Evolutionary conservation across 2,797 vertebrate species (phyloP).

Genomic region (Phoebastria nigripes): DNA sequence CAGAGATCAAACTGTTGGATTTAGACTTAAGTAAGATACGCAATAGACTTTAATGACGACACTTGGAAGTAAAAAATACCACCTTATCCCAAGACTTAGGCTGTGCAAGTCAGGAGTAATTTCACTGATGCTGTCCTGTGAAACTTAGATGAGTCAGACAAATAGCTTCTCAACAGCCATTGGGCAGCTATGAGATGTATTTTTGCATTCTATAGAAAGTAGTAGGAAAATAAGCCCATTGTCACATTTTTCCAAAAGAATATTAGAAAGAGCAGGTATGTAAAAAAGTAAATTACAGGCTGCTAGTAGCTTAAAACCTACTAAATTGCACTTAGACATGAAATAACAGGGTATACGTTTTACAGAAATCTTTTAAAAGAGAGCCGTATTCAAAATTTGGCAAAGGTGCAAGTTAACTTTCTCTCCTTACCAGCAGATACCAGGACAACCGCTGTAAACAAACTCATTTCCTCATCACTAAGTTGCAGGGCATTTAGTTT

Average conservation of each 20-base stretch:
- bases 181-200: not conserved
- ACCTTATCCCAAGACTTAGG: slow-evolving; percentile 3
- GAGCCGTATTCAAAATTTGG: not conserved
- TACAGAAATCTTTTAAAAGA: not conserved
- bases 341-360: not conserved
- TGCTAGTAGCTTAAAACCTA: not conserved
- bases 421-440: slow-evolving; percentile 91
- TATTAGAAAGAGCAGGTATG: not conserved
- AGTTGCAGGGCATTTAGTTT: slow-evolving; percentile 90
- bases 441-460: slow-evolving; percentile 96
- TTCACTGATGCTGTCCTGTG: not conserved
- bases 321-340: not conserved
- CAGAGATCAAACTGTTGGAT: slow-evolving; percentile 44
- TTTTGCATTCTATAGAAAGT: not conserved
- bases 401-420: not conserved
- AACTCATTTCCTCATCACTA: slow-evolving; percentile 91
- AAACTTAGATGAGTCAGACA: not conserved
- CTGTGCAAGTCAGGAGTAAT: slow-evolving; percentile 7
- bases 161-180: not conserved
- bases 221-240: not conserved
- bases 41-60: not conserved
- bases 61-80: slow-evolving; percentile 20
- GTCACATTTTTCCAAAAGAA: not conserved
- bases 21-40: slow-evolving; percentile 24
- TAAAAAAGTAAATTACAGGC: not conserved